Conservation (phyloP, 2,797 vertebrate species). For the Semotilus atromaculatus region DNA sequence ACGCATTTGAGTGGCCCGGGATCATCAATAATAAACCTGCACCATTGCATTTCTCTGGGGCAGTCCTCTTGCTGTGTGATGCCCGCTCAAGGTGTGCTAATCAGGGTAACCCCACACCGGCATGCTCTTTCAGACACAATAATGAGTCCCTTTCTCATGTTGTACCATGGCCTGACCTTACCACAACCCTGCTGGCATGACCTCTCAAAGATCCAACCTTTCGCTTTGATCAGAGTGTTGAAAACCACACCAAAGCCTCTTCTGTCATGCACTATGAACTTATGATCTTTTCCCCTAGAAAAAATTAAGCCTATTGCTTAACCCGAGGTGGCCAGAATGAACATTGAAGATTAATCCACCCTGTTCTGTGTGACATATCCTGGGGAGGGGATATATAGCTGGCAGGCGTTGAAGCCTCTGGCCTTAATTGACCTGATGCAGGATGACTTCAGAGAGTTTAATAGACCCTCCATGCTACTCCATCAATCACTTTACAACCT, state of each 20-base stretch:
- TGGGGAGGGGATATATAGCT: neutral
- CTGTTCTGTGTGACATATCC: neutral
- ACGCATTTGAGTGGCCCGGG: neutral
- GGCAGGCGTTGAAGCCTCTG: neutral
- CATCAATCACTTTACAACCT: conserved; percentile 47
- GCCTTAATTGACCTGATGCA: conserved; percentile 11
- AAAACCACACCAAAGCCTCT: conserved; percentile 10
- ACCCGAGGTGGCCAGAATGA: neutral
- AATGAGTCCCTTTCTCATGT: conserved; percentile 41
- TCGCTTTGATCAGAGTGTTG: neutral
- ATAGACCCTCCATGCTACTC: conserved; percentile 48
- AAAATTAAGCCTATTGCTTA: conserved; percentile 27
- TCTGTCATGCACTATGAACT: neutral
- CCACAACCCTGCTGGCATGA: neutral
- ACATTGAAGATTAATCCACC: neutral
- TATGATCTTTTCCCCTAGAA: neutral
- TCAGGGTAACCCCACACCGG: conserved; percentile 51
- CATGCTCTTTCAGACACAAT: conserved; percentile 32
- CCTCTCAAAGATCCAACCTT: neutral
- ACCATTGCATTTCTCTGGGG: conserved; percentile 28
- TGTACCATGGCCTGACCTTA: conserved; percentile 18
- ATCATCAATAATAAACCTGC: conserved; percentile 51
- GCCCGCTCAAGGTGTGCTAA: conserved; percentile 35
- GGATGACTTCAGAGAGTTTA: conserved; percentile 42
- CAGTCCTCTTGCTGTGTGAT: neutral